Conservation (phyloP, 2,888 invertebrate species). For the Lasioglossum morio region DNA sequence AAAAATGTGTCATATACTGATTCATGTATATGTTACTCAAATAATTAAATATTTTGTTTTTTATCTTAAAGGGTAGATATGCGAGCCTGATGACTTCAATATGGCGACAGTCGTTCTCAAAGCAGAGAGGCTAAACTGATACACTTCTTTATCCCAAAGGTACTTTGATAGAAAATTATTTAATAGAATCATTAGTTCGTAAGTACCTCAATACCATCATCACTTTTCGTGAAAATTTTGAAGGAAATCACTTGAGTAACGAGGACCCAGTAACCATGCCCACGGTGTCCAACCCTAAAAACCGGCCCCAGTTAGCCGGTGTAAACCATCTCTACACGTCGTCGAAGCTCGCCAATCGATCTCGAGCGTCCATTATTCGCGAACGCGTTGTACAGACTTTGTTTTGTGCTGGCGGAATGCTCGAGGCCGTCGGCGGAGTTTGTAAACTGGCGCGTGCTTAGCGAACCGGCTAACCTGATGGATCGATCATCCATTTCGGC, state of each 20-base stretch:
- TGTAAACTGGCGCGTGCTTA: constrained; percentile 54
- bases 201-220: background rate
- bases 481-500: constrained; percentile 57
- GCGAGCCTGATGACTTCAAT: constrained; percentile 1
- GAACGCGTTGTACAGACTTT: constrained; percentile 10
- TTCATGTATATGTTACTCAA: no score
- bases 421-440: constrained; percentile 49
- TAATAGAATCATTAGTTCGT: background rate
- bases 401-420: constrained; percentile 31
- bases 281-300: background rate
- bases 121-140: background rate
- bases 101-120: background rate
- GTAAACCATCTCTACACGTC: background rate
- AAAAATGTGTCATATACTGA: no score
- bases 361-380: background rate
- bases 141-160: background rate
- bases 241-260: no score
- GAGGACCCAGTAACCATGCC: background rate
- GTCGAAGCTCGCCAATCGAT: constrained; percentile 37
- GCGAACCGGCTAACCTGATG: constrained; percentile 53
- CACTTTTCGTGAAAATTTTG: no score
- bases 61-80: background rate
- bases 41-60: background rate
- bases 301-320: background rate
- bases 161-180: background rate